These are phyloP conservation scores for Lacanobia oleracea DNA, from an alignment of 2,888 invertebrate species.

Conservation along the genomic window DNA sequence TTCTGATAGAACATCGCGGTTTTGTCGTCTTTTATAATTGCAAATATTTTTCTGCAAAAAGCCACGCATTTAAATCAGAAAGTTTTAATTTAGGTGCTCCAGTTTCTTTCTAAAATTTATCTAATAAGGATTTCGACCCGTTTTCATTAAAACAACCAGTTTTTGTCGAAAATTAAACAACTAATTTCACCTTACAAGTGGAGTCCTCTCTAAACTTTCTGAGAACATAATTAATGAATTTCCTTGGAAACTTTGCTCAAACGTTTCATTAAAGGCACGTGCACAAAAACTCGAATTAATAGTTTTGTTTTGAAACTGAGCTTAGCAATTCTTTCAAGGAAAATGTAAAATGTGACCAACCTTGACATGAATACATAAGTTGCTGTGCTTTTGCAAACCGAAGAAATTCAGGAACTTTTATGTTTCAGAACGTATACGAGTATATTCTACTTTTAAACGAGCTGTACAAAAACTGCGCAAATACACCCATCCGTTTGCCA, in stretches of 20 bases:
- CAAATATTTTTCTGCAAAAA: constrained; percentile 16
- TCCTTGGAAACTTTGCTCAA: constrained; percentile 58
- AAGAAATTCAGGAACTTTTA: not conserved
- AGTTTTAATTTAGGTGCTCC: constrained; percentile 20
- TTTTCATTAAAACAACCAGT: constrained; percentile 38
- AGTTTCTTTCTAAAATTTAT: constrained; percentile 20
- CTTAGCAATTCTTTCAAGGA: constrained; percentile 33
- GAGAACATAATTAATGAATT: constrained; percentile 63
- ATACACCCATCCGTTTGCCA: not conserved
- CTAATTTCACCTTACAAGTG: constrained; percentile 50
- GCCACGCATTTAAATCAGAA: not conserved
- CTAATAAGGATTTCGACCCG: constrained; percentile 17
- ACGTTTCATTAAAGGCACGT: constrained; percentile 58
- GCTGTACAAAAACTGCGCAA: not conserved
- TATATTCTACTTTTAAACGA: not conserved
- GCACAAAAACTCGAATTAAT: constrained; percentile 57
- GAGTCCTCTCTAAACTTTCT: constrained; percentile 59
- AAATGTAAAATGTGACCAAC: constrained; percentile 27
- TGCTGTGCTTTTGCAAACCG: not conserved
- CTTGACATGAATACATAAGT: constrained; percentile 37
- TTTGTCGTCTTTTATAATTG: constrained; percentile 3
- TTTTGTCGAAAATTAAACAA: constrained; percentile 51
- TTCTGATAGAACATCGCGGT: constrained; percentile 24
- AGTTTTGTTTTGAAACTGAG: constrained; percentile 40
- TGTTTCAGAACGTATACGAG: not conserved